A percentile compares a stretch with the other conserved stretches of the same genome.
Evolutionary conservation across 2,113 vertebrate genomes (phyloP).

Genomic region (Mesocricetus auratus): DNA sequence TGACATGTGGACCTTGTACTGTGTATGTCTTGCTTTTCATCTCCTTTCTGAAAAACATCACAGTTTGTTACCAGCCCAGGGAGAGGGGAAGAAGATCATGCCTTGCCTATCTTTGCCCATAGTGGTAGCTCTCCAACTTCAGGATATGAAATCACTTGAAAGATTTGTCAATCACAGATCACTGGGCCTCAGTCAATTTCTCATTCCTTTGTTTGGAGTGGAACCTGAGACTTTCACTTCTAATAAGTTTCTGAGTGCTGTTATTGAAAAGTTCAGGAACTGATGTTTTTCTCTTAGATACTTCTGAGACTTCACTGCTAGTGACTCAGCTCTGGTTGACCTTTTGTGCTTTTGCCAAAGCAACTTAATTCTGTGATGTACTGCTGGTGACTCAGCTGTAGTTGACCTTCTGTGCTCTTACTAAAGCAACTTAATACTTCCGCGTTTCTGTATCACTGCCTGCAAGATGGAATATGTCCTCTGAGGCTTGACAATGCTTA

Average conservation of each 20-base stretch:
- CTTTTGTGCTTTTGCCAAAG: not conserved
- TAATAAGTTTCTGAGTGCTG: not conserved
- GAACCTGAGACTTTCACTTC: not conserved
- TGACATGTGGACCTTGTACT: not conserved
- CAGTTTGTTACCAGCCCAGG: not conserved
- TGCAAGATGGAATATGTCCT: conserved; percentile 71
- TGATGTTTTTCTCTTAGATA: conserved; percentile 41
- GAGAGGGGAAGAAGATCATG: not conserved
- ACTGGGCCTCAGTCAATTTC: not conserved
- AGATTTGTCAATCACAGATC: not conserved
- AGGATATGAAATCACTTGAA: not conserved
- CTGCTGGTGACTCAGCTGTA: conserved; percentile 58
- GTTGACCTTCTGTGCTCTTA: conserved; percentile 58
- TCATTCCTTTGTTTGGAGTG: not conserved
- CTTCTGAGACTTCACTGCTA: conserved; percentile 28
- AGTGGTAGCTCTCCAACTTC: not conserved
- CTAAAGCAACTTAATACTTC: conserved; percentile 65
- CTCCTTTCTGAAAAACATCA: not conserved
- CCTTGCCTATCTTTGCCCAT: not conserved
- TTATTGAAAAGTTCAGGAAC: not conserved
- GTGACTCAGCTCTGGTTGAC: not conserved
- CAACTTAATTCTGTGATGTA: not conserved
- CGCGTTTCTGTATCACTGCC: conserved; percentile 66
- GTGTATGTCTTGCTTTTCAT: not conserved
- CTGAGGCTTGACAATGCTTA: conserved; percentile 70